Evolutionary conservation across 2,113 vertebrate genomes (phyloP), one percentile per base, ranked within the genome.

Genomic region (Hippolais icterina): DNA sequence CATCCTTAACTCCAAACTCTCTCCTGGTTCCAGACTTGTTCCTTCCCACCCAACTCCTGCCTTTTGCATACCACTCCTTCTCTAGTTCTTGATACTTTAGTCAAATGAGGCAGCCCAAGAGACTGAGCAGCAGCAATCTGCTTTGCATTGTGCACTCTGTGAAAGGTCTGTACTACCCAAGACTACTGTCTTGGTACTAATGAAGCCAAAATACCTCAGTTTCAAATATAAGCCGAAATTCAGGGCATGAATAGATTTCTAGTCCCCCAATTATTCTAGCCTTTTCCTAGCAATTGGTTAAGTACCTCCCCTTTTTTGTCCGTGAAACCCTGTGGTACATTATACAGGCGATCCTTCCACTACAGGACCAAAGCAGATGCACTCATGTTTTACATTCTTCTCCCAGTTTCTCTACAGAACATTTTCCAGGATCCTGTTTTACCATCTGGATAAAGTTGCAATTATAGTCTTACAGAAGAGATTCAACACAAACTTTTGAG

Each of bases 351-450:
- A 93, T 24, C 24, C 49, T 46, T 84, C n/a, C 60, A n/a, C 53
- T 41, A n/a, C 23, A 77, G 87, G 95, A 95, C 85, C 64, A 65
- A 88, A 97, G 77, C 78, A 76, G 80, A 83, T 44, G 63, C 74
- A 47, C 54, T 82, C 42, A 46, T 12, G 33, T 37, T 69, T 79
- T 75, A 87, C 12, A 13, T 76, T 93, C 50, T 50, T 83, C 59
- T 88, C 59, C 24, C 56, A 75, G 52, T 24, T 88, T 35, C 64
- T 74, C 49, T 35, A 72, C 19, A 64, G 47, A 68, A 50, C 4
- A 31, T 70, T 94, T 59, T 78, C 79, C 35, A 61, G 33, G 31
- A 95, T 65, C 24, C n/a, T 74, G 25, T 65, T 93, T 46, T 31
- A 66, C 7, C 12, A 81, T 83, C 49, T 71, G 68, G 42, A 27